Evolutionary conservation across 2,113 vertebrate genomes (phyloP).

Genomic region (Labeo rohita): DNA sequence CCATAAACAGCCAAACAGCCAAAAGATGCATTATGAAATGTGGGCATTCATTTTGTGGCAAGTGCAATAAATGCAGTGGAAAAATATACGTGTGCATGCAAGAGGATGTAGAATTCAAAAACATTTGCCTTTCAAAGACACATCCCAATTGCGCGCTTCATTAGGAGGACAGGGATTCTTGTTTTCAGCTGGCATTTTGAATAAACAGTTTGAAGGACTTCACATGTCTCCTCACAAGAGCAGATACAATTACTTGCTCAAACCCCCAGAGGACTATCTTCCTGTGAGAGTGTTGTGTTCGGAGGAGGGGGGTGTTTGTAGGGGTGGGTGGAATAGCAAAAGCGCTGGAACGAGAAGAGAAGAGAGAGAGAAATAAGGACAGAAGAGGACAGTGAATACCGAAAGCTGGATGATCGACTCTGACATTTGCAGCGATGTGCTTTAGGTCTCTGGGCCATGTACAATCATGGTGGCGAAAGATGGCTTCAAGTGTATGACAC

Average conservation of each 20-base stretch:
- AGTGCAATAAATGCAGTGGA: not conserved
- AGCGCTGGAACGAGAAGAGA: constrained; percentile 44
- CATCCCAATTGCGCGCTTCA: constrained; percentile 7
- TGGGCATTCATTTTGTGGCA: not conserved
- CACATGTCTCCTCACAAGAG: constrained; percentile 71
- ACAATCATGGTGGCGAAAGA: constrained; percentile 61
- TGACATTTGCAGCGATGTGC: constrained; percentile 70
- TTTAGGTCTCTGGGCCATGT: constrained; percentile 62
- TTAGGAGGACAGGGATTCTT: constrained; percentile 50
- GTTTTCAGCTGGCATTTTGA: constrained; percentile 65
- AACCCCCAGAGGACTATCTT: constrained; percentile 27
- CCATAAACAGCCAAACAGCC: constrained; percentile 1
- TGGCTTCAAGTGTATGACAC: constrained; percentile 50
- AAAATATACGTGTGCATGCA: constrained; percentile 4
- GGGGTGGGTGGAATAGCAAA: constrained; percentile 38
- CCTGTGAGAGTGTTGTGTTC: constrained; percentile 53
- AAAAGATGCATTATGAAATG: not conserved
- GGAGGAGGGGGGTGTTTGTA: constrained; percentile 54
- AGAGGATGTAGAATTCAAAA: not conserved
- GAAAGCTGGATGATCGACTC: constrained; percentile 67
- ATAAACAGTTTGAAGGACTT: constrained; percentile 69
- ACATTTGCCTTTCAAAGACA: constrained; percentile 55
- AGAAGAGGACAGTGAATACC: constrained; percentile 12
- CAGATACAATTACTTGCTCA: constrained; percentile 67
- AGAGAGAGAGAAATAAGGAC: constrained; percentile 26